Evolutionary conservation across 2,797 vertebrate species (phyloP).

Genomic region (Macrochelys suwanniensis): DNA sequence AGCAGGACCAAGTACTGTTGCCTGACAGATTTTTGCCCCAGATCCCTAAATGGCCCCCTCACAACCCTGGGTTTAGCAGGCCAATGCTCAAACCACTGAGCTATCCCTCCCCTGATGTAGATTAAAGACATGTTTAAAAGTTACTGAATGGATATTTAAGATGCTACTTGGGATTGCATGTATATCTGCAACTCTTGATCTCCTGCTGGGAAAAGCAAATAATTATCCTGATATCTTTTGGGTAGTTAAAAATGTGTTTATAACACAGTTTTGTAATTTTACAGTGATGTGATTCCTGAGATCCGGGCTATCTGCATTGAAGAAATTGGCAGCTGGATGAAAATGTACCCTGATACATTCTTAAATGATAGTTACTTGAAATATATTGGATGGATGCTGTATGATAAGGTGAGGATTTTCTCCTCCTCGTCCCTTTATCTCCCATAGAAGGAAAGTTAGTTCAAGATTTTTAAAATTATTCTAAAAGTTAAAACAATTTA

Average conservation of each 20-base stretch:
- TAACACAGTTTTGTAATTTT: not conserved
- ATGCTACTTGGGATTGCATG: not conserved
- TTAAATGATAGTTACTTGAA: slow-evolving; percentile 93
- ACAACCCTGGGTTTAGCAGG: no score
- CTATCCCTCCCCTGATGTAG: no score
- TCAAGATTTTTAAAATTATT: not conserved
- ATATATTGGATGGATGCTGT: slow-evolving; percentile 94
- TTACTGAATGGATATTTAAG: not conserved
- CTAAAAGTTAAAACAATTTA: not conserved
- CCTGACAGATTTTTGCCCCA: no score
- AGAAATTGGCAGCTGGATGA: slow-evolving; percentile 92
- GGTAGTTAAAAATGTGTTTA: not conserved
- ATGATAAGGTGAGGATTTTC: slow-evolving; percentile 89
- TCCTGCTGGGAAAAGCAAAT: not conserved
- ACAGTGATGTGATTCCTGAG: slow-evolving; percentile 91
- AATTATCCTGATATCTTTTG: not conserved
- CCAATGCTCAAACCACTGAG: no score
- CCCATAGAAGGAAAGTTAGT: not conserved
- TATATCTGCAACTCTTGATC: not conserved
- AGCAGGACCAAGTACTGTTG: no score
- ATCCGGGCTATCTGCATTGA: slow-evolving; percentile 92
- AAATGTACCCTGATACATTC: slow-evolving; percentile 86
- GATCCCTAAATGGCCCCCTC: no score
- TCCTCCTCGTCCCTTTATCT: not conserved
- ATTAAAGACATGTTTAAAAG: not conserved